phyloP scores from a whole-genome alignment of 2,888 invertebrate genomes.

The Argyresthia goedartella region DNA sequence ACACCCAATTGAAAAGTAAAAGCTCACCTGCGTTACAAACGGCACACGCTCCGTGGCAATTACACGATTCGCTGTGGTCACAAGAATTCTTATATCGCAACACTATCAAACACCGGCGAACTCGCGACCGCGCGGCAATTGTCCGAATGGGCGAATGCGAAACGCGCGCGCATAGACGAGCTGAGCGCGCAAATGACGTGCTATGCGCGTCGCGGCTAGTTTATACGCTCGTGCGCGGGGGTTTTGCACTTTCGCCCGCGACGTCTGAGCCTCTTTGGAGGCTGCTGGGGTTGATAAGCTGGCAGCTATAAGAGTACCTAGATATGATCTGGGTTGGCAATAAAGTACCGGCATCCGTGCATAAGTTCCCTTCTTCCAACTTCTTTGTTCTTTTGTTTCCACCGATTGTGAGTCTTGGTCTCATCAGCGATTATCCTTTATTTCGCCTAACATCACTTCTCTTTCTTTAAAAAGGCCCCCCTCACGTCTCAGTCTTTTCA shows the following conservation, averaged over 20 bases:
- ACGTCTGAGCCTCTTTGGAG: background rate
- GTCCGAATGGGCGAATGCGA: background rate
- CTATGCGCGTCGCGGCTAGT: conserved; percentile 26
- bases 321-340: too few species aligned
- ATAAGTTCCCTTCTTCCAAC: too few species aligned
- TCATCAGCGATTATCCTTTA: too few species aligned
- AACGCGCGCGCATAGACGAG: conserved; percentile 35
- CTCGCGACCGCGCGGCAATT: conserved; percentile 8
- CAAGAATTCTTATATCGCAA: conserved; percentile 9
- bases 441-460: too few species aligned
- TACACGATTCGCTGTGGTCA: conserved; percentile 11
- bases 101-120: conserved; percentile 7
- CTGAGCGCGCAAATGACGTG: conserved; percentile 47
- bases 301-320: too few species aligned
- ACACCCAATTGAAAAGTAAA: conserved; percentile 2
- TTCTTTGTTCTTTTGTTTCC: too few species aligned
- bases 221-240: conserved; percentile 42
- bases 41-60: conserved; percentile 8
- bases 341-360: too few species aligned
- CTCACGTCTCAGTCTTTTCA: too few species aligned
- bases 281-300: background rate
- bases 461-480: too few species aligned
- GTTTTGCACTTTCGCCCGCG: conserved; percentile 51
- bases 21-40: background rate
- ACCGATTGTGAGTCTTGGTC: too few species aligned